phyloP scores from a whole-genome alignment of 2,888 invertebrate genomes.

The Patella ulyssiponensis region DNA sequence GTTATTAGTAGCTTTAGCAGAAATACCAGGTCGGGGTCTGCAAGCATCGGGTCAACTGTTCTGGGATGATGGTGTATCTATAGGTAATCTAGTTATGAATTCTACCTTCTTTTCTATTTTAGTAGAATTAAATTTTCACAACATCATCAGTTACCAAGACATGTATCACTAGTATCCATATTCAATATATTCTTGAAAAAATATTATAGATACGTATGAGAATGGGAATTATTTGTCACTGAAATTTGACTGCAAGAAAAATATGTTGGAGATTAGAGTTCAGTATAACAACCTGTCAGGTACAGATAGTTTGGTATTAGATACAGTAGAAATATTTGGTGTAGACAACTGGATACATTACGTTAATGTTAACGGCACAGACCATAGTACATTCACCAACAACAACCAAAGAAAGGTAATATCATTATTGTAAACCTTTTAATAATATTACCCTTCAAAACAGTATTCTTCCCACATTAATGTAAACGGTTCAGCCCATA shows the following conservation, averaged over 20 bases:
- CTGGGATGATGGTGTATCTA: conserved; percentile 80
- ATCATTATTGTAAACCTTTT: too few relatives aligned
- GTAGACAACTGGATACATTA: conserved; percentile 29
- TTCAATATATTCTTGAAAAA: not conserved
- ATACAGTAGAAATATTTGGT: conserved; percentile 42
- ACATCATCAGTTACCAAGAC: too few relatives aligned
- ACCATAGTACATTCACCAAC: conserved; percentile 30
- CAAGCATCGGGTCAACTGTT: conserved; percentile 78
- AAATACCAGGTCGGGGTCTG: conserved; percentile 74
- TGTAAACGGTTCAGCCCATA: conserved; percentile 32
- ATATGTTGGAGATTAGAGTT: conserved; percentile 22
- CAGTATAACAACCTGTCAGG: conserved; percentile 8
- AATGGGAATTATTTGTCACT: conserved; percentile 39
- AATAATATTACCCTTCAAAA: too few relatives aligned
- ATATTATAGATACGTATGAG: conserved; percentile 41
- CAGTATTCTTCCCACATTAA: conserved; percentile 24
- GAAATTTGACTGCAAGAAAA: conserved; percentile 27
- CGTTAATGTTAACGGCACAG: conserved; percentile 35
- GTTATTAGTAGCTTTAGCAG: conserved; percentile 77
- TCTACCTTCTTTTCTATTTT: too few relatives aligned
- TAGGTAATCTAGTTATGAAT: conserved; percentile 29
- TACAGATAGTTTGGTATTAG: conserved; percentile 27
- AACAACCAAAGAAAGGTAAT: conserved; percentile 25
- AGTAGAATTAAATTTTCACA: too few relatives aligned
- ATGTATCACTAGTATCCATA: too few relatives aligned